Conservation (phyloP, 2,888 invertebrate species). For the Coelinius sp. region DNA sequence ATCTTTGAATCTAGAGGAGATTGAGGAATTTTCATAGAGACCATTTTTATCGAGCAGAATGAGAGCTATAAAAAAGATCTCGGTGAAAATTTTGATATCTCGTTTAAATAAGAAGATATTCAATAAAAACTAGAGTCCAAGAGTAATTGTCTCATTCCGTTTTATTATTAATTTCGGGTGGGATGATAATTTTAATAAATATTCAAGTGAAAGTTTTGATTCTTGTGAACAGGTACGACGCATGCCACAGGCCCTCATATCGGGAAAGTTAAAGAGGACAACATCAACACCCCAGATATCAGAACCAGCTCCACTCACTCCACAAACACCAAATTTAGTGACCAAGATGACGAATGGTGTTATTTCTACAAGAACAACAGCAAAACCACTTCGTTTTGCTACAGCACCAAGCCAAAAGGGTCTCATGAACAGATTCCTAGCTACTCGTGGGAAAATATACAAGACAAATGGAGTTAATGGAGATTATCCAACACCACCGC, state of each 20-base stretch:
- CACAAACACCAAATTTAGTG: conserved; percentile 47
- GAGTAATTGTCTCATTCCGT: not conserved
- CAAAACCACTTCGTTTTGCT: conserved; percentile 73
- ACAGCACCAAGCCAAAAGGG: conserved; percentile 81
- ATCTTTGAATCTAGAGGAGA: not conserved
- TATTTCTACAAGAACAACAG: conserved; percentile 59
- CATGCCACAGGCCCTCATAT: conserved; percentile 62
- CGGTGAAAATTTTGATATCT: not conserved
- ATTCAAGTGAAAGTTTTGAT: conserved; percentile 1
- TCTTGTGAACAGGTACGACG: conserved; percentile 57
- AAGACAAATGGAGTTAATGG: conserved; percentile 51
- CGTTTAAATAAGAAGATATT: not conserved
- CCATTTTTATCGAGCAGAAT: not conserved
- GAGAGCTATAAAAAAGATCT: not conserved
- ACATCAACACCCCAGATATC: conserved; percentile 66
- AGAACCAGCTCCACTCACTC: conserved; percentile 52
- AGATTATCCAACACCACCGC: conserved; percentile 49
- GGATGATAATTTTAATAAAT: not conserved
- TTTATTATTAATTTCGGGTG: not conserved
- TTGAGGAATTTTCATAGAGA: not conserved
- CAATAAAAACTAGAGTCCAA: not conserved
- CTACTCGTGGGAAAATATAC: conserved; percentile 81
- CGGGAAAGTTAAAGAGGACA: conserved; percentile 63
- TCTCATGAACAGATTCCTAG: conserved; percentile 85
- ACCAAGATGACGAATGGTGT: conserved; percentile 67